A percentile compares a stretch with the other conserved stretches of the same genome.
These are phyloP conservation scores for Hypolimnas misippus DNA, from an alignment of 2,888 invertebrate species.

Conservation along the genomic window DNA sequence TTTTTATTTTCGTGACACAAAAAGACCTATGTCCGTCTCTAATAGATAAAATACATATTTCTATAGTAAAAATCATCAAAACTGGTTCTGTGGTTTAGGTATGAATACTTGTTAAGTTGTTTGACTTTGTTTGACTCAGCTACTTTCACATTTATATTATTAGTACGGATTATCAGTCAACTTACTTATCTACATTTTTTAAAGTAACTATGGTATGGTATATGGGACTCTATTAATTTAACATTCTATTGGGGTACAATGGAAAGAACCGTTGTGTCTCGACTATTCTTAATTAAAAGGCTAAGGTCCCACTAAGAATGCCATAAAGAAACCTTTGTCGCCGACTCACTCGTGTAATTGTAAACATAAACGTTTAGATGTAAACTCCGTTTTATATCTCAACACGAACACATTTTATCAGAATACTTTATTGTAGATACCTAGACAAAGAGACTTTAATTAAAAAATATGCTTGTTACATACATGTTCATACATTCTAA, in stretches of 20 bases:
- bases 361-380: constrained; percentile 2
- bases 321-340: constrained; percentile 14
- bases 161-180: too few relatives aligned
- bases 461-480: neutral
- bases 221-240: neutral
- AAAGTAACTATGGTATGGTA: too few relatives aligned
- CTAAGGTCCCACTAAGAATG: constrained; percentile 7
- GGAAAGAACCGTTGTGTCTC: neutral
- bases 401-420: neutral
- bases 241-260: neutral
- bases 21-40: too few relatives aligned
- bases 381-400: constrained; percentile 17
- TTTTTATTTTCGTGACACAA: too few relatives aligned
- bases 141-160: too few relatives aligned
- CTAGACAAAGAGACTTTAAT: neutral
- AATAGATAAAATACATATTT: too few relatives aligned
- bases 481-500: too few relatives aligned
- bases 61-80: too few relatives aligned
- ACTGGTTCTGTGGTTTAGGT: too few relatives aligned
- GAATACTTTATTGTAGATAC: neutral
- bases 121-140: too few relatives aligned
- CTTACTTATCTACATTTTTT: too few relatives aligned
- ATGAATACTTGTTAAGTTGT: too few relatives aligned
- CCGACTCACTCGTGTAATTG: constrained; percentile 16
- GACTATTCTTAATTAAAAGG: constrained; percentile 15